phyloP scores from a whole-genome alignment of 2,888 invertebrate species.

The Apoda limacodes region DNA sequence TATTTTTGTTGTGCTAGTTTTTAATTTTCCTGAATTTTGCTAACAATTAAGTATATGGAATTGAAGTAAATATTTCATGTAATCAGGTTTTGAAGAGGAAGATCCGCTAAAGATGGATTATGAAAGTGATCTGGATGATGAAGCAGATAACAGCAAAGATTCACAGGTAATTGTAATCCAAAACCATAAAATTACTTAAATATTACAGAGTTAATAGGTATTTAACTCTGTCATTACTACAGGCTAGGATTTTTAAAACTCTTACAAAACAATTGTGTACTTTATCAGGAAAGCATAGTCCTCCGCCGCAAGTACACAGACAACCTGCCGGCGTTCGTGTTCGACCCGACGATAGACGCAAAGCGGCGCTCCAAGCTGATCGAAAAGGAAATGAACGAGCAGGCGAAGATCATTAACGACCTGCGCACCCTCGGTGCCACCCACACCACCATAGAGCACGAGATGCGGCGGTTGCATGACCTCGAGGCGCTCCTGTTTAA shows the following conservation, averaged over 20 bases:
- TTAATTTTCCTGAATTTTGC: too few relatives aligned
- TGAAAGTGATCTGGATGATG: conserved; percentile 84
- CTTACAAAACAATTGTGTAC: neutral
- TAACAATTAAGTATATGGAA: too few relatives aligned
- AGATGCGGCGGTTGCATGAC: conserved; percentile 91
- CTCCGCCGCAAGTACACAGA: conserved; percentile 77
- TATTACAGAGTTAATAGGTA: too few relatives aligned
- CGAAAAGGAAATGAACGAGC: conserved; percentile 98
- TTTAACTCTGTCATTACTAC: neutral
- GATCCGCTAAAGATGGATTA: conserved; percentile 77
- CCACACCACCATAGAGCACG: conserved; percentile 90
- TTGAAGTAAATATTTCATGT: too few relatives aligned
- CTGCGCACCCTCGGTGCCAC: conserved; percentile 89
- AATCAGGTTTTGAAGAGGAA: conserved; percentile 81
- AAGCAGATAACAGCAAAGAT: conserved; percentile 71
- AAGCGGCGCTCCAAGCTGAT: conserved; percentile 91
- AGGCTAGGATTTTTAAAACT: too few relatives aligned
- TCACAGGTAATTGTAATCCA: conserved; percentile 68
- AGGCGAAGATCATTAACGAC: conserved; percentile 95
- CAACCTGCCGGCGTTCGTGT: conserved; percentile 84
- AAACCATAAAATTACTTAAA: too few relatives aligned
- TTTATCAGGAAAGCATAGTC: conserved; percentile 73
- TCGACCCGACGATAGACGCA: conserved; percentile 83
- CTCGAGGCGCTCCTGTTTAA: conserved; percentile 94
- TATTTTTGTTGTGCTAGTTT: too few relatives aligned